Base-by-base conservation (phyloP, 2,113 vertebrate genomes). In the Gymnorhina tibicen region DNA sequence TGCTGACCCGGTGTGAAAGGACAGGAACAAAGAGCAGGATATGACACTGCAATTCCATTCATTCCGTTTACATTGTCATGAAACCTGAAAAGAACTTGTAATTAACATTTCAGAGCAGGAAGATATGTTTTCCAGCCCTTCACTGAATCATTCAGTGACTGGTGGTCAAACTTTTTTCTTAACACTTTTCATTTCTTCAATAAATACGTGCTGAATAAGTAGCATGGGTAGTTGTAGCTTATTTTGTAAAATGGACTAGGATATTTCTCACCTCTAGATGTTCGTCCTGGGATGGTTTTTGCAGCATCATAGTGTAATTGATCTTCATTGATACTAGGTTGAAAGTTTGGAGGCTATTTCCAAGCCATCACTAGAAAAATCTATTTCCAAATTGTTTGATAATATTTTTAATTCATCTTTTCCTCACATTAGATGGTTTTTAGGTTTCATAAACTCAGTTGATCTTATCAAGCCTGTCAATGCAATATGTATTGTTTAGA, bases 11-110 rank as follows among this genome's bases (percentile, higher is more conserved):
- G 63, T 47, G 88, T 77, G 83, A 95, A 93, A 92, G 64, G 55
- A 76, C 6, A 19, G 87, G 89, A 89, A 97, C 93, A 96, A 94
- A 87, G 78, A 87, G 87, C 87, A 94, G 92, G 95, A 95, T 96
- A 66, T 95, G 87, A 93, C 93, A 85, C 63, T 88, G 95, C 94
- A 93, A 58, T 94, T 95, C 87, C 70, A 82, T 91, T 79, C 62
- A 85, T 96, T 79, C 81, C 6, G 2, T 94, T 94, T 91, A 63
- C 88, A 46, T 47, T 41, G 50, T 56, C 75, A n/a, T 56, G 68
- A 87, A 86, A 80, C 4, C 8, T 66, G 72, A 76, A 66, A 77
- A 90, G 78, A 70, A 63, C 56, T 93, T 77, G 87, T 63, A 50
- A 74, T 80, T 93, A 88, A 67, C 87, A 67, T 88, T 91, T 95